phyloP scores from a whole-genome alignment of 30 jellyfish, hydroid and myxozoan species.

The Hydra vulgaris region DNA sequence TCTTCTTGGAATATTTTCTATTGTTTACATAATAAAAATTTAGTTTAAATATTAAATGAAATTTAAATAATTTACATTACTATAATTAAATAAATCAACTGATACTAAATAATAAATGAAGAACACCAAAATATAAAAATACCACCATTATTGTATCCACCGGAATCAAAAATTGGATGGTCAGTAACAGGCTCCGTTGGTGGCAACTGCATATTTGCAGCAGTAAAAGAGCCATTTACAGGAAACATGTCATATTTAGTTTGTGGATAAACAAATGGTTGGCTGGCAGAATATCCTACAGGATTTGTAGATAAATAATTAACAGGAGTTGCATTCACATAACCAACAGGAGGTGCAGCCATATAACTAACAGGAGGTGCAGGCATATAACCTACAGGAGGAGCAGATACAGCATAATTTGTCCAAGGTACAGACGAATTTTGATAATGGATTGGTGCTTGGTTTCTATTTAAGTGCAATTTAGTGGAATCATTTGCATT shows the following conservation, averaged over 20 bases:
- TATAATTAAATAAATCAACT: neutral
- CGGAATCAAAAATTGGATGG: neutral
- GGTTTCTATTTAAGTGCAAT: neutral
- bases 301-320: conserved; percentile 33
- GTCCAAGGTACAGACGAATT: neutral
- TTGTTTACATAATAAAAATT: neutral
- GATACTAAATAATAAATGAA: neutral
- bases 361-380: conserved; percentile 31
- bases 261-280: neutral
- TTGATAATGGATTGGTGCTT: neutral
- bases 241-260: neutral
- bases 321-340: conserved; percentile 29
- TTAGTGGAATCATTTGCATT: neutral
- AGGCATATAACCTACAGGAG: conserved; percentile 33
- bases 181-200: neutral
- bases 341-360: conserved; percentile 39
- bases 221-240: neutral
- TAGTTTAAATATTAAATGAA: too few species aligned
- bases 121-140: too few species aligned
- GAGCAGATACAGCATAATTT: conserved; percentile 37
- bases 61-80: too few species aligned
- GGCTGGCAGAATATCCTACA: neutral
- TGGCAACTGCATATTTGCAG: neutral
- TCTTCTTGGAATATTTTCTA: conserved; percentile 11
- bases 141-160: too few species aligned